Evolutionary conservation across 2,888 invertebrate species (phyloP).

Genomic region (Synergus gifuensis): DNA sequence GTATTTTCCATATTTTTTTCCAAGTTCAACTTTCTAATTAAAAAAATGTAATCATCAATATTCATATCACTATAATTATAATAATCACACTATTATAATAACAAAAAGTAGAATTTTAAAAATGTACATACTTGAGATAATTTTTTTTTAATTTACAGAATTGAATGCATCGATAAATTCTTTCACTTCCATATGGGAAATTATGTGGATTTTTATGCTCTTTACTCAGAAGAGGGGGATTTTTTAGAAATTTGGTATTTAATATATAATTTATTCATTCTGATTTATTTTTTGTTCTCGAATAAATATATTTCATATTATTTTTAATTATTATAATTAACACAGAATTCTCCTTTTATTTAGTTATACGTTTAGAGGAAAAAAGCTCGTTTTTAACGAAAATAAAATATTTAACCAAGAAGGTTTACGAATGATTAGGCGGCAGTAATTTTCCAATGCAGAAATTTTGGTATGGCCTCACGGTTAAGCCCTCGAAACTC

Average conservation of each 20-base stretch:
- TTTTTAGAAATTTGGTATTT: conserved; percentile 8
- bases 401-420: conserved; percentile 22
- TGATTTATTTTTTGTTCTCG: neutral
- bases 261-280: neutral
- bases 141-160: conserved; percentile 13
- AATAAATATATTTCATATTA: neutral
- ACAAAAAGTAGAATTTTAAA: neutral
- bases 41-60: neutral
- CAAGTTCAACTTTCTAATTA: neutral
- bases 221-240: conserved; percentile 17
- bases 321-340: neutral
- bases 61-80: neutral
- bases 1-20: conserved; percentile 8
- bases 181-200: conserved; percentile 23
- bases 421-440: conserved; percentile 47
- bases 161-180: conserved; percentile 29
- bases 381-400: neutral
- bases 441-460: conserved; percentile 50
- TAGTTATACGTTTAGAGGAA: neutral
- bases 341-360: no score
- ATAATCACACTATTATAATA: neutral
- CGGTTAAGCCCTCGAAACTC: conserved; percentile 88
- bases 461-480: conserved; percentile 81
- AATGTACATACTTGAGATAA: neutral
- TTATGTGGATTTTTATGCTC: conserved; percentile 16